Percentiles rank a stretch among this genome's conserved stretches.
These are phyloP conservation scores for Pammene fasciana DNA, from an alignment of 2,888 invertebrate genomes.

Conservation along the genomic window DNA sequence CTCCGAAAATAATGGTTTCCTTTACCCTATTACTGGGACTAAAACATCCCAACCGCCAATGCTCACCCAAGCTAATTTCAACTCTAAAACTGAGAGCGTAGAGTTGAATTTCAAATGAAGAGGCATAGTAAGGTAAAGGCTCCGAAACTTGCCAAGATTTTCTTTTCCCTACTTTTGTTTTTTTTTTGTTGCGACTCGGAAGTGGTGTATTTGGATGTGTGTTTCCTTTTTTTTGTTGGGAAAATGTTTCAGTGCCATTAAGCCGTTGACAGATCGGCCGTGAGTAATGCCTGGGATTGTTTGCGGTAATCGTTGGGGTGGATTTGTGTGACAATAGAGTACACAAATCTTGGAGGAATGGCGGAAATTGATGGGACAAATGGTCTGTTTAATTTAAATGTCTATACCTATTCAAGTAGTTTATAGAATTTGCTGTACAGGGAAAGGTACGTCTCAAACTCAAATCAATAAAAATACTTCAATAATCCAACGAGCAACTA, in stretches of 20 bases:
- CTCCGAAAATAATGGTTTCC: conserved; percentile 83
- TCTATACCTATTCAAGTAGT: not conserved
- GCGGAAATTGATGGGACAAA: conserved; percentile 1
- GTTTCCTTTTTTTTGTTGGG: conserved; percentile 80
- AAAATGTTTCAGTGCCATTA: conserved; percentile 83
- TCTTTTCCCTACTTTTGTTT: conserved; percentile 67
- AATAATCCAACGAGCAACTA: too few relatives aligned
- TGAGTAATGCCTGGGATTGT: conserved; percentile 78
- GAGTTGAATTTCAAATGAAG: conserved; percentile 45
- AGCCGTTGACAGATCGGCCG: conserved; percentile 81
- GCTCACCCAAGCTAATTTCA: conserved; percentile 42
- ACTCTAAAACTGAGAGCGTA: conserved; percentile 15
- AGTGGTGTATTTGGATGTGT: conserved; percentile 77
- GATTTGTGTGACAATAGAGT: conserved; percentile 65
- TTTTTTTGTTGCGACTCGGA: conserved; percentile 72
- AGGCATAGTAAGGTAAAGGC: conserved; percentile 55
- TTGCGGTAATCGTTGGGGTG: conserved; percentile 54
- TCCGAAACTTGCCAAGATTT: conserved; percentile 67
- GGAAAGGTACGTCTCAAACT: too few relatives aligned
- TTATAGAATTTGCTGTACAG: too few relatives aligned
- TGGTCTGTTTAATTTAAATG: not conserved
- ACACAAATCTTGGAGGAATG: conserved; percentile 24
- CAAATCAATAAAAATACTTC: too few relatives aligned
- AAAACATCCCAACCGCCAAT: conserved; percentile 52
- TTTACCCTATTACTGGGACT: conserved; percentile 54